Conservation (phyloP, 2,113 vertebrate genomes). For the Heliornis fulica region DNA sequence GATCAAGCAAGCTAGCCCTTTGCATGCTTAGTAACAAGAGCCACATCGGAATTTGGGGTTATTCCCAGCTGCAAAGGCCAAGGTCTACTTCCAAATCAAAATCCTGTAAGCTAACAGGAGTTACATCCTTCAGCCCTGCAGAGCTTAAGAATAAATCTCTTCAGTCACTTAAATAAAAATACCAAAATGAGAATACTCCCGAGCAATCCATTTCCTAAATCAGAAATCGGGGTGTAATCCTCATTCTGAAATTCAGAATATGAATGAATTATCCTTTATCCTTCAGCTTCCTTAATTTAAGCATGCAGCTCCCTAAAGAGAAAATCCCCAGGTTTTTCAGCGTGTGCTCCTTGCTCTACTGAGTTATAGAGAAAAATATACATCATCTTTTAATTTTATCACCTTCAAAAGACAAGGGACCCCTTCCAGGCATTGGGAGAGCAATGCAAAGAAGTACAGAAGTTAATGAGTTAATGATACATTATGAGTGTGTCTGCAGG, state of each 20-base stretch:
- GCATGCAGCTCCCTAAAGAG: rapidly evolving
- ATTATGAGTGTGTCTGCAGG: background rate
- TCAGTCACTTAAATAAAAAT: background rate
- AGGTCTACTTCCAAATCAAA: background rate
- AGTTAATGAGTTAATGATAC: background rate
- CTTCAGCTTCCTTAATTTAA: background rate
- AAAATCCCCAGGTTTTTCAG: background rate
- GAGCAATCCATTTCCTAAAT: background rate
- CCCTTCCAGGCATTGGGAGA: background rate
- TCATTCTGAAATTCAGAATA: background rate
- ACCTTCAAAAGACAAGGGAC: background rate
- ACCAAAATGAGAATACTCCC: background rate
- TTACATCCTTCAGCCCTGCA: background rate
- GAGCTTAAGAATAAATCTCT: background rate
- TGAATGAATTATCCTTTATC: background rate
- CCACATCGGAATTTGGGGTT: background rate
- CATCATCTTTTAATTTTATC: background rate
- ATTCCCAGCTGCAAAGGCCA: background rate
- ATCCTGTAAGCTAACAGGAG: background rate
- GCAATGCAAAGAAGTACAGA: background rate
- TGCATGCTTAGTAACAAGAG: background rate
- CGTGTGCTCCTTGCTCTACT: rapidly evolving
- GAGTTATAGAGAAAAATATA: background rate
- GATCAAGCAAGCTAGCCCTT: background rate
- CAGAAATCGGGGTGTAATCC: background rate